phyloP scores from a whole-genome alignment of 2,113 vertebrate genomes.

The Urocolius indicus region DNA sequence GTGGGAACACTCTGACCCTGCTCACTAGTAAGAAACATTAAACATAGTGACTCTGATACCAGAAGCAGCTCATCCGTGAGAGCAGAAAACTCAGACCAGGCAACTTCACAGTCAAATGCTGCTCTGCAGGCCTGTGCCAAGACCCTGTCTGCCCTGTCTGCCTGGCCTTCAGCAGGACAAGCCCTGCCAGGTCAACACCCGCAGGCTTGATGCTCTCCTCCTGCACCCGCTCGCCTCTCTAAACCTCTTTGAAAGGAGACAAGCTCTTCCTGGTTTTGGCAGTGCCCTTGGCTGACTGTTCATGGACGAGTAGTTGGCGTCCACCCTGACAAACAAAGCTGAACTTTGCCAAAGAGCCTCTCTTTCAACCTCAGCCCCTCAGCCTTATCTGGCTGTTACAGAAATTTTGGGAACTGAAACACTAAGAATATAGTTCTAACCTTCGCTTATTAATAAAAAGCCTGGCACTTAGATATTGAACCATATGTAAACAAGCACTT shows the following conservation, averaged over 20 bases:
- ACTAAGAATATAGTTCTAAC: neutral
- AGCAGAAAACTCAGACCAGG: neutral
- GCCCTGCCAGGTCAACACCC: neutral
- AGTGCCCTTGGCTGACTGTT: neutral
- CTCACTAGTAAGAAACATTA: neutral
- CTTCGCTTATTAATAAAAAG: neutral
- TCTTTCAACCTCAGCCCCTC: neutral
- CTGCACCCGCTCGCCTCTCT: neutral
- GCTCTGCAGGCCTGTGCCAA: neutral
- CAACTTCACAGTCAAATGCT: neutral
- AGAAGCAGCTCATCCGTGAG: neutral
- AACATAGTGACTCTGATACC: accelerated
- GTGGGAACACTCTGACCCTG: neutral
- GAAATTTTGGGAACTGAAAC: neutral
- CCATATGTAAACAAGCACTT: slow-evolving; percentile 4
- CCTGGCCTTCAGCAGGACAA: neutral
- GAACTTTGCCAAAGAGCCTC: neutral
- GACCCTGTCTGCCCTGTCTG: neutral
- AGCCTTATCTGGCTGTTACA: neutral
- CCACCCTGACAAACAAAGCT: neutral
- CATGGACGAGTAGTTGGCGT: neutral
- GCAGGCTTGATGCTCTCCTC: neutral
- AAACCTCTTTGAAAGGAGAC: neutral
- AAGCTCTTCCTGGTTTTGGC: neutral
- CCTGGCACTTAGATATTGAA: neutral